phyloP scores from a whole-genome alignment of 2,888 invertebrate genomes.

The Fissipunctia ypsillon region DNA sequence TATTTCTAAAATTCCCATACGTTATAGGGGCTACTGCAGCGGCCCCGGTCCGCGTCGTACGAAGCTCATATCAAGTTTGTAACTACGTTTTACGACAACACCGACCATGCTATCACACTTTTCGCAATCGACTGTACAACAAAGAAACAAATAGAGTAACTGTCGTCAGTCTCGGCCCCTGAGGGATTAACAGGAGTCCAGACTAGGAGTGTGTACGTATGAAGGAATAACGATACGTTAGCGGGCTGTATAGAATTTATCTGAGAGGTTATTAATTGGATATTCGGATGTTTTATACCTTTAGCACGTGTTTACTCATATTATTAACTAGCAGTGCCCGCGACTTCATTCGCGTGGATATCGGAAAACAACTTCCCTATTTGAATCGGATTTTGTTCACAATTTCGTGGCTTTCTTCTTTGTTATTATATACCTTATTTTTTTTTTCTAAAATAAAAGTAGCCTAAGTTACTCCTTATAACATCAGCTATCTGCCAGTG shows the following conservation, averaged over 20 bases:
- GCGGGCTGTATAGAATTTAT: neutral
- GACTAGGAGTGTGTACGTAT: constrained; percentile 2
- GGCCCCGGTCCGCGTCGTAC: constrained; percentile 26
- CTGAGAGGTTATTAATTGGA: neutral
- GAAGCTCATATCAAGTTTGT: constrained; percentile 62
- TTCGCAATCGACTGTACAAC: constrained; percentile 59
- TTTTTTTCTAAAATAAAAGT: too few relatives aligned
- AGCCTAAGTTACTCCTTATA: too few relatives aligned
- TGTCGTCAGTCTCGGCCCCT: constrained; percentile 39
- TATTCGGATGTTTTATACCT: neutral
- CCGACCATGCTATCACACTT: constrained; percentile 57
- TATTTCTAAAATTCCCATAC: constrained; percentile 32
- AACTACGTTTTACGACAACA: constrained; percentile 66
- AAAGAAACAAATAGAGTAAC: constrained; percentile 59
- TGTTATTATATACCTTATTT: too few relatives aligned
- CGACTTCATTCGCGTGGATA: too few relatives aligned
- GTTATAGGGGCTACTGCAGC: constrained; percentile 31
- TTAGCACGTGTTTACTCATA: neutral
- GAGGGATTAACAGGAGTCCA: constrained; percentile 42
- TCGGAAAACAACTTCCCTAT: too few relatives aligned
- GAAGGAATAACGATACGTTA: neutral
- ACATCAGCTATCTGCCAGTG: too few relatives aligned
- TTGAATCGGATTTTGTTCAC: too few relatives aligned
- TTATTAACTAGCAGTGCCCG: too few relatives aligned
- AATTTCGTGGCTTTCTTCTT: too few relatives aligned